Evolutionary conservation across 2,888 invertebrate genomes (phyloP), one percentile per base, ranked within the genome.

Genomic region (Cerastis rubricosa): DNA sequence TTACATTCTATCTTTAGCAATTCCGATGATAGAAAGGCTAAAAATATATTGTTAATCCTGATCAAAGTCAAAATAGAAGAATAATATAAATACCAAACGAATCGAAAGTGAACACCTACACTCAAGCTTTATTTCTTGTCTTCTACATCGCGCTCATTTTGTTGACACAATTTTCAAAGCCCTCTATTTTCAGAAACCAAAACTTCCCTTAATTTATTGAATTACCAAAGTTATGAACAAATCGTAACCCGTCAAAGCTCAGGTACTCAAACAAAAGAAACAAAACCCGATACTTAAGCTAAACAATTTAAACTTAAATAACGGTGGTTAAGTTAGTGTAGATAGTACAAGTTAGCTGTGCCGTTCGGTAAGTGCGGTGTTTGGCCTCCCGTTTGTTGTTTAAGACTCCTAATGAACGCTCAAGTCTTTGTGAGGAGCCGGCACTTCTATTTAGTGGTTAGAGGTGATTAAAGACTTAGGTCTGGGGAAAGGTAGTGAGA

Each of bases 231-330:
- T 71, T 85, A 81, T 67, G 64, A 67, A 71, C 65, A 73, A 71
- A 71, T 74, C 66, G 40, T 40, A 69, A 74, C 47, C 70, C 66
- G 57, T 74, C 61, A 81, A 81, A 75, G 70, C 59, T 51, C 43
- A 73, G 71, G 71, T 80, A 70, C 66, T 78, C 66, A 76, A 83
- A 86, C 45, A 74, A 43, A 11, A 73, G 51, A 71, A 85, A 78
- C 75, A 67, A 79, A 87, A 82, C 72, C 68, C 67, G 76, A 88
- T 80, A 75, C 79, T 70, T 72, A 74, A 80, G 74, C 64, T 69
- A 63, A 73, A 87, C 87, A 88, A 86, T 89, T 83, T 84, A 76
- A 89, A 89, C 78, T 90, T 89, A 89, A 85, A 85, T 86, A 85
- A 78, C 78, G 68, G 78, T 22, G 85, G 87, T 87, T 64, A 71